Evolutionary conservation across 2,888 invertebrate genomes (phyloP).

Genomic region (Cremastinae sp.): DNA sequence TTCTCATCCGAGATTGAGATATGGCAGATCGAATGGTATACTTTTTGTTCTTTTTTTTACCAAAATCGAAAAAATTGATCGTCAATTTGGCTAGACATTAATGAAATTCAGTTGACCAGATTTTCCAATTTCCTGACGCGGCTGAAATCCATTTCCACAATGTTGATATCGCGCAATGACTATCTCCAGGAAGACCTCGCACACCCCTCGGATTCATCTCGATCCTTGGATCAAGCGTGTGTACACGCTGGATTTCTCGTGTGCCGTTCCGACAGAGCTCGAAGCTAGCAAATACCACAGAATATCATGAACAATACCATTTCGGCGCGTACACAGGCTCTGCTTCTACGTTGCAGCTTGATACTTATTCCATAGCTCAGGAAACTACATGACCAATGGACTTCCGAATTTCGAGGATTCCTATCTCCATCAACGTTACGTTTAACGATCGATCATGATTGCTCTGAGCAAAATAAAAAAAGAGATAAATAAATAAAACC

Average conservation of each 20-base stretch:
- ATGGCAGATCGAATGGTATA: background rate
- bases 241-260: background rate
- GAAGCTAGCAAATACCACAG: no score
- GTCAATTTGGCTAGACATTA: constrained; percentile 15
- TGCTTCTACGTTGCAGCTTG: no score
- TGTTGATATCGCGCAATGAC: constrained; percentile 12
- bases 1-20: background rate
- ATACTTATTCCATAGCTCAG: constrained; percentile 62
- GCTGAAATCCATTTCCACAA: constrained; percentile 49
- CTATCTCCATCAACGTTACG: constrained; percentile 49
- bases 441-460: constrained; percentile 18
- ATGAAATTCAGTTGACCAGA: background rate
- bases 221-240: constrained; percentile 11
- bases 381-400: constrained; percentile 73
- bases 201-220: background rate
- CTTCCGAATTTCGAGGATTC: constrained; percentile 66
- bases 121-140: constrained; percentile 52
- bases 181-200: background rate
- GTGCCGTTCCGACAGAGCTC: constrained; percentile 2
- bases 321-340: background rate
- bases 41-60: constrained; percentile 24
- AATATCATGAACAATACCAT: background rate
- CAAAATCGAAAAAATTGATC: constrained; percentile 11
- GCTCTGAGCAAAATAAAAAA: no score
- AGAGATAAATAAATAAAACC: no score